Percentiles rank a stretch among this genome's conserved stretches.
Conservation (phyloP, 2,113 vertebrate genomes). For the Typhlomys cinereus region DNA sequence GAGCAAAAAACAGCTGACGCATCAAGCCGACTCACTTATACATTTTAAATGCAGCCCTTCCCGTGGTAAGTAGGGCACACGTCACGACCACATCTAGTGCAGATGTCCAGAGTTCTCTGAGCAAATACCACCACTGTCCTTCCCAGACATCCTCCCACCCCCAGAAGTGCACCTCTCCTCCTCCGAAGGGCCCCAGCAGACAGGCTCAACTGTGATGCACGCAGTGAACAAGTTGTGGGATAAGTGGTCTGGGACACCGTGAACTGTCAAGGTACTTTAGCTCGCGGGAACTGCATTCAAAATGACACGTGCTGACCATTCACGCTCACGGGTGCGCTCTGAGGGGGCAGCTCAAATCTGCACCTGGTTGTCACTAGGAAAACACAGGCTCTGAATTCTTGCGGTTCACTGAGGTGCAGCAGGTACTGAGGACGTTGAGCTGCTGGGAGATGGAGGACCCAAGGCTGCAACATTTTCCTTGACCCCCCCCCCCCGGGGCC, state of each 20-base stretch:
- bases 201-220: rapidly evolving
- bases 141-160: background rate
- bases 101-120: background rate
- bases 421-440: rapidly evolving
- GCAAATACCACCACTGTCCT: background rate
- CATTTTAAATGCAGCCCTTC: background rate
- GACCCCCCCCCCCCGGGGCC: rapidly evolving
- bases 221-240: rapidly evolving
- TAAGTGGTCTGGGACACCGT: rapidly evolving
- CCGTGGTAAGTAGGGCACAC: rapidly evolving
- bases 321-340: rapidly evolving
- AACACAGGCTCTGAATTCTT: background rate
- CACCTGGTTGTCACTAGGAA: rapidly evolving
- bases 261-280: rapidly evolving
- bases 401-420: rapidly evolving
- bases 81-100: rapidly evolving
- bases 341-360: rapidly evolving
- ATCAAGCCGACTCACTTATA: background rate
- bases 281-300: background rate
- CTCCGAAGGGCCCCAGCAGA: background rate
- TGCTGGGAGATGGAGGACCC: background rate
- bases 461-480: background rate
- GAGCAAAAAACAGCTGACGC: background rate
- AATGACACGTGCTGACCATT: rapidly evolving
- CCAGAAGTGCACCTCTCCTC: rapidly evolving